These are phyloP conservation scores for Thrips palmi DNA, from an alignment of 1,140 invertebrate genomes.

Conservation along the genomic window DNA sequence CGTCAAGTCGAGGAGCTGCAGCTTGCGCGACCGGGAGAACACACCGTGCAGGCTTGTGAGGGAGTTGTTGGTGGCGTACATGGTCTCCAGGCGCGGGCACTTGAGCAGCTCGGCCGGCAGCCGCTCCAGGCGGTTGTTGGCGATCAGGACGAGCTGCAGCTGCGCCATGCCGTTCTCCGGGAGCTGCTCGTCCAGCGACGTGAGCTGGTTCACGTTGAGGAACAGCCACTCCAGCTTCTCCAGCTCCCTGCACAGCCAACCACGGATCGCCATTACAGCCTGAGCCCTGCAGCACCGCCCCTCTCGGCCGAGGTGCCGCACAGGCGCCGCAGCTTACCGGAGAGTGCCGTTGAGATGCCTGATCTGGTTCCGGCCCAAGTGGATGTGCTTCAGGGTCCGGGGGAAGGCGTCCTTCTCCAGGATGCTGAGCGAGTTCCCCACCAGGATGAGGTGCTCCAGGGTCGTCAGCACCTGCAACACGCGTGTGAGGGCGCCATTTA, in stretches of 20 bases:
- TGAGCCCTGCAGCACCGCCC: neutral
- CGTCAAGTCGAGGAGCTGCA: conserved; percentile 43
- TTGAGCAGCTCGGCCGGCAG: conserved; percentile 46
- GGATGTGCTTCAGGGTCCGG: conserved; percentile 39
- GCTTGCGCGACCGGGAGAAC: conserved; percentile 39
- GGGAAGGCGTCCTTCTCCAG: conserved; percentile 45
- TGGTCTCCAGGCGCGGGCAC: conserved; percentile 39
- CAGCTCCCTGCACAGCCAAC: conserved; percentile 36
- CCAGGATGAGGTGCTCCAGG: conserved; percentile 44
- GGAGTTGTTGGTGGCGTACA: conserved; percentile 50
- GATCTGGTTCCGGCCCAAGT: conserved; percentile 51
- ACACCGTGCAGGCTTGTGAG: conserved; percentile 46
- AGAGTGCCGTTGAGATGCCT: conserved; percentile 52
- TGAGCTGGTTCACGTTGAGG: conserved; percentile 52
- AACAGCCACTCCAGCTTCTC: conserved; percentile 55
- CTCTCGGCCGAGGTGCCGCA: neutral
- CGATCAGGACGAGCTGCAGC: conserved; percentile 45
- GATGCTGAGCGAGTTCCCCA: conserved; percentile 46
- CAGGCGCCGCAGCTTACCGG: conserved; percentile 22
- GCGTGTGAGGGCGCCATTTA: neutral
- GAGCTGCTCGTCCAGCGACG: conserved; percentile 50
- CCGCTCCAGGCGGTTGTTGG: conserved; percentile 44
- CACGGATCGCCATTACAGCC: neutral
- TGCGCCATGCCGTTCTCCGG: conserved; percentile 37
- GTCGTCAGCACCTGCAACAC: conserved; percentile 39